These are phyloP conservation scores for Ypsolopha scabrella DNA, from an alignment of 2,888 invertebrate species.

Conservation along the genomic window DNA sequence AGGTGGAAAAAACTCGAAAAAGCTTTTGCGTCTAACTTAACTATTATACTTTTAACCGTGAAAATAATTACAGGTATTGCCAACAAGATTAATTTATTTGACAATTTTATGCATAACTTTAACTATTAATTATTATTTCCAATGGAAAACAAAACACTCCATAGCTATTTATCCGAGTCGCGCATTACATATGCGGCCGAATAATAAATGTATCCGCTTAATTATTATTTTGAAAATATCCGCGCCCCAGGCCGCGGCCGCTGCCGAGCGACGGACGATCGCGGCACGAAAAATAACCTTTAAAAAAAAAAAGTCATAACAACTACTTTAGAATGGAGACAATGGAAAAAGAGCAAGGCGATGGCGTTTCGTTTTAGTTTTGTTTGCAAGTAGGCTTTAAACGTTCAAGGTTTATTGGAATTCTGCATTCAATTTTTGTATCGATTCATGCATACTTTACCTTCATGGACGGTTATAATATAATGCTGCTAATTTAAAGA, in stretches of 20 bases:
- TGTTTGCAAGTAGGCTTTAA: too few species aligned
- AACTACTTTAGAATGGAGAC: slow-evolving; percentile 13
- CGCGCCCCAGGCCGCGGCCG: slow-evolving; percentile 43
- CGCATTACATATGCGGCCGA: slow-evolving; percentile 52
- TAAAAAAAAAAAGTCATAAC: slow-evolving; percentile 19
- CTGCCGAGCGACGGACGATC: slow-evolving; percentile 15
- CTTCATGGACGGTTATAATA: too few species aligned
- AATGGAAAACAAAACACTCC: slow-evolving; percentile 22
- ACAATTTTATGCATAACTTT: too few species aligned
- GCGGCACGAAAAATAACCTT: slow-evolving; percentile 10
- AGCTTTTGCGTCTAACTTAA: too few species aligned
- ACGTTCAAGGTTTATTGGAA: too few species aligned
- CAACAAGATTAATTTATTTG: too few species aligned
- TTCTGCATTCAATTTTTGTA: too few species aligned
- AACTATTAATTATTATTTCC: background rate
- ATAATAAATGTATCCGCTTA: slow-evolving; percentile 69
- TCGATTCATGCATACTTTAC: too few species aligned
- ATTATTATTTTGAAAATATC: slow-evolving; percentile 69
- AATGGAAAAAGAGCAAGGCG: slow-evolving; percentile 6
- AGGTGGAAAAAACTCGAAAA: too few species aligned
- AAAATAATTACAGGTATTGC: too few species aligned
- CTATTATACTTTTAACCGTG: too few species aligned
- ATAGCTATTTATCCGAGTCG: slow-evolving; percentile 24
- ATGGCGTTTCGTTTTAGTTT: background rate
- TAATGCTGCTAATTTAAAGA: too few species aligned